A percentile compares a stretch with the other conserved stretches of the same genome.
Evolutionary conservation across 2,797 vertebrate species (phyloP).

Genomic region (Helarctos malayanus): DNA sequence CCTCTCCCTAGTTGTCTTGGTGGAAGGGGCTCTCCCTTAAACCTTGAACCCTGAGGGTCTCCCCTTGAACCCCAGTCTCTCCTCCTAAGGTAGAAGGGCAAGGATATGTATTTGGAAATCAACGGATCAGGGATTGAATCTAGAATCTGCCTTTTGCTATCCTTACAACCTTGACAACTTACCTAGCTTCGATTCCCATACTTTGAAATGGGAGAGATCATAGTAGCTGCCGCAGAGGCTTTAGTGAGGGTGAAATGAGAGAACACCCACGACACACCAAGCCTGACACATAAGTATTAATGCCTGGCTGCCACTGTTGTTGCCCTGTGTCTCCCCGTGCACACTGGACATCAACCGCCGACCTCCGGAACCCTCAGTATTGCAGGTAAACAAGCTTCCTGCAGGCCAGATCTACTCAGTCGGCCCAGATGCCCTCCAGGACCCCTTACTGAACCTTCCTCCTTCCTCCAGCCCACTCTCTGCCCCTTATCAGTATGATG

Average conservation of each 20-base stretch:
- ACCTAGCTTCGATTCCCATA: neutral
- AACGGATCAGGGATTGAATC: neutral
- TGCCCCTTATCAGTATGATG: neutral
- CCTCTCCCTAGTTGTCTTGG: neutral
- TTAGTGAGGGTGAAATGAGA: neutral
- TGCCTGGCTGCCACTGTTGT: neutral
- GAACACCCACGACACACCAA: neutral
- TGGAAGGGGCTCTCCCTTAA: neutral
- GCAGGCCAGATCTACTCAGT: neutral
- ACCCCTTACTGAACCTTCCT: no score
- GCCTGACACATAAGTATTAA: no score
- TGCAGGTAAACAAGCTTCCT: neutral
- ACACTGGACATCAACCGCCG: accelerated
- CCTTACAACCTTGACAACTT: neutral
- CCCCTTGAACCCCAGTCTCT: neutral
- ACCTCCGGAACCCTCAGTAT: neutral
- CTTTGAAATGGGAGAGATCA: neutral
- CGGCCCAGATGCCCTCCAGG: accelerated
- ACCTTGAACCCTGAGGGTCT: neutral
- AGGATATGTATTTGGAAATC: neutral
- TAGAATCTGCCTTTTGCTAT: neutral
- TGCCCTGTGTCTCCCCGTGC: neutral
- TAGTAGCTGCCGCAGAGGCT: neutral
- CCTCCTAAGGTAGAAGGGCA: neutral
- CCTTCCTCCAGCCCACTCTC: neutral